These are phyloP conservation scores for Chroicocephalus ridibundus DNA, from an alignment of 2,113 vertebrate species.

Conservation along the genomic window DNA sequence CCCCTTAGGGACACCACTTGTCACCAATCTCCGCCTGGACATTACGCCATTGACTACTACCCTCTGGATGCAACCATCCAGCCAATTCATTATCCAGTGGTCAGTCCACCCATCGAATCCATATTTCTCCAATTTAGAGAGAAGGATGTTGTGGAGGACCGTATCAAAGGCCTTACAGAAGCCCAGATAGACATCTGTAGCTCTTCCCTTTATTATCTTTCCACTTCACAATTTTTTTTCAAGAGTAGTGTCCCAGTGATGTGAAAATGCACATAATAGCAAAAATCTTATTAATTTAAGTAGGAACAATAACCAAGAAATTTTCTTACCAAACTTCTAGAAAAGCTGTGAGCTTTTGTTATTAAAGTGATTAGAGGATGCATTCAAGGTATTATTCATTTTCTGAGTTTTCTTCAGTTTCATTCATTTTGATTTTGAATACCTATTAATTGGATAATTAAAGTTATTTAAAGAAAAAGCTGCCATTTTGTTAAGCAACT, in stretches of 20 bases:
- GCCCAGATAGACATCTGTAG: not conserved
- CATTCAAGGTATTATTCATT: not conserved
- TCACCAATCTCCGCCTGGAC: not conserved
- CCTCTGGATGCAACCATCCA: rapidly evolving
- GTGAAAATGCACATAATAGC: not conserved
- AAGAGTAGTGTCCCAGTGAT: not conserved
- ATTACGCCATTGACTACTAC: not conserved
- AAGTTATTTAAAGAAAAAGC: not conserved
- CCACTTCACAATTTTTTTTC: not conserved
- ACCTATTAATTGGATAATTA: constrained; percentile 3
- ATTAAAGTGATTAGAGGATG: not conserved
- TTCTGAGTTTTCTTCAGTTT: not conserved
- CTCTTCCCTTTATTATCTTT: not conserved
- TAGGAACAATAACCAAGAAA: not conserved
- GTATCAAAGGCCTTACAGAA: not conserved
- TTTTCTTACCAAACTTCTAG: not conserved
- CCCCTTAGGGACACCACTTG: not conserved
- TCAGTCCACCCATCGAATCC: not conserved
- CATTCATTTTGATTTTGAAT: not conserved
- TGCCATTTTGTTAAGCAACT: not conserved
- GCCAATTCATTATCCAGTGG: not conserved
- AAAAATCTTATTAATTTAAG: not conserved
- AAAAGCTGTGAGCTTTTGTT: not conserved
- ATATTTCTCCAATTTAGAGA: not conserved
- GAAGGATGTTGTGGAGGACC: not conserved